These are phyloP conservation scores for Eremophila alpestris DNA, from an alignment of 2,797 vertebrate genomes.

Conservation along the genomic window DNA sequence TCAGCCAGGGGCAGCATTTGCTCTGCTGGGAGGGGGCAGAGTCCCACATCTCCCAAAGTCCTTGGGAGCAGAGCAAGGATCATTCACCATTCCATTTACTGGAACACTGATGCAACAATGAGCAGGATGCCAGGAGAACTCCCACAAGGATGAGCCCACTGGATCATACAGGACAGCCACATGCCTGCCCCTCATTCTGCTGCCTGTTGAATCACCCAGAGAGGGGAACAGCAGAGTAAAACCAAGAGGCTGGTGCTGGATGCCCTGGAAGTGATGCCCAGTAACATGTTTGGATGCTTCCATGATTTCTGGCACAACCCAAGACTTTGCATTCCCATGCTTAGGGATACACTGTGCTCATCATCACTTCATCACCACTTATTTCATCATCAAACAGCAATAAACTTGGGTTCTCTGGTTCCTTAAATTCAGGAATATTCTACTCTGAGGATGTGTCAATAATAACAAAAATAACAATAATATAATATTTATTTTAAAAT, in stretches of 20 bases:
- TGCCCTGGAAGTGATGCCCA: background rate
- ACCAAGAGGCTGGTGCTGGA: background rate
- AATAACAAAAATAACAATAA: background rate
- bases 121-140: background rate
- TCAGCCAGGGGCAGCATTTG: background rate
- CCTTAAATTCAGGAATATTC: background rate
- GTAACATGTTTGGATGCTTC: fast-evolving
- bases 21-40: fast-evolving
- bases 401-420: background rate
- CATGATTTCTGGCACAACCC: background rate
- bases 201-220: background rate
- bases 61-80: background rate
- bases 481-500: background rate
- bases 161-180: background rate
- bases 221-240: background rate
- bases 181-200: background rate
- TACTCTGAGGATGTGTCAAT: fast-evolving
- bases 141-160: fast-evolving
- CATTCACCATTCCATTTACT: fast-evolving
- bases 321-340: background rate
- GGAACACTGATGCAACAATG: background rate
- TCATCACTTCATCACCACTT: background rate
- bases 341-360: background rate
- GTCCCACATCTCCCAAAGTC: background rate
- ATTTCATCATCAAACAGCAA: background rate